phyloP scores from a whole-genome alignment of 2,797 vertebrate genomes.

The Enteromius unitaeniatus region DNA sequence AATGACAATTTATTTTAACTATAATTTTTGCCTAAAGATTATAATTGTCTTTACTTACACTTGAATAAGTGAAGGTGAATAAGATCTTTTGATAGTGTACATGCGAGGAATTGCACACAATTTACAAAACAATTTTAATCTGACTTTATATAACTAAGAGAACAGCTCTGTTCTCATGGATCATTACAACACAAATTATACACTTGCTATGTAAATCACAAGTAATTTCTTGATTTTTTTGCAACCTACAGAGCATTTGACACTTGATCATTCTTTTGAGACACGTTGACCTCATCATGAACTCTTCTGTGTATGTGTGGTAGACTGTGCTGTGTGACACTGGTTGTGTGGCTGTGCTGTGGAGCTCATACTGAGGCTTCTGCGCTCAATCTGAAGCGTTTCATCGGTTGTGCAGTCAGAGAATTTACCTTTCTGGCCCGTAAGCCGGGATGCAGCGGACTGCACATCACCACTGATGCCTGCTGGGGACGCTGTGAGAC shows the following conservation, averaged over 20 bases:
- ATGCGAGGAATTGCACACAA: background rate
- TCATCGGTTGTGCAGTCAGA: conserved; percentile 88
- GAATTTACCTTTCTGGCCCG: conserved; percentile 91
- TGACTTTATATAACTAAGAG: background rate
- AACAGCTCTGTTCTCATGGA: background rate
- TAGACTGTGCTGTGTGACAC: conserved; percentile 62
- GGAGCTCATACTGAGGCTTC: conserved; percentile 61
- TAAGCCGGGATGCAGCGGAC: conserved; percentile 85
- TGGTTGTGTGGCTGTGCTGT: conserved; percentile 58
- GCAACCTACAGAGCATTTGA: background rate
- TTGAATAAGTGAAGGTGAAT: background rate
- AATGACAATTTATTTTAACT: background rate
- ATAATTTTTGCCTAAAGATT: background rate
- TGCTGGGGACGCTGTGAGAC: conserved; percentile 98
- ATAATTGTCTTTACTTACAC: background rate
- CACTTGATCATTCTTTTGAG: background rate
- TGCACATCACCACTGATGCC: conserved; percentile 90
- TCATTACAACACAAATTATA: background rate
- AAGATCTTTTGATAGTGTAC: background rate
- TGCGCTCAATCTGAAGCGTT: conserved; percentile 79
- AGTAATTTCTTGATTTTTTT: background rate
- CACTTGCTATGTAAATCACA: background rate
- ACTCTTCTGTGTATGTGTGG: conserved; percentile 12
- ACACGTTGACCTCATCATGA: background rate
- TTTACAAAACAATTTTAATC: background rate